These are phyloP conservation scores for Chrysolina oricalcia DNA, from an alignment of 2,888 invertebrate species.

Conservation along the genomic window DNA sequence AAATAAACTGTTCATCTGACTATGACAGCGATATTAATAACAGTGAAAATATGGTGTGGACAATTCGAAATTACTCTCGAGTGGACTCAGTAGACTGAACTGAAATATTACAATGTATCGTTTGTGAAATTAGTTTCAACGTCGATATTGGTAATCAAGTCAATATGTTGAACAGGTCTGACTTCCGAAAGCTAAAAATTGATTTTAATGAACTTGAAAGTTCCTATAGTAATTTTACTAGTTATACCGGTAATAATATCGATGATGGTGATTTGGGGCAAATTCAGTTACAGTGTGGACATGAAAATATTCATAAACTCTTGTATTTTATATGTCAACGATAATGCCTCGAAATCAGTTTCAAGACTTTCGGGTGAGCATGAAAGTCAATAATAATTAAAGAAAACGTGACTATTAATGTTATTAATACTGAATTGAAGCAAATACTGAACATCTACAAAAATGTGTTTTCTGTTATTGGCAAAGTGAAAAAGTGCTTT, in stretches of 20 bases:
- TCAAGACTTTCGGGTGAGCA: slow-evolving; percentile 1
- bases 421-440: neutral
- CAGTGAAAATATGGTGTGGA: slow-evolving; percentile 11
- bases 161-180: too few relatives aligned
- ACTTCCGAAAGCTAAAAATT: too few relatives aligned
- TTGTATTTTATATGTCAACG: slow-evolving; percentile 10
- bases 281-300: slow-evolving; percentile 6
- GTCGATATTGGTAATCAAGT: too few relatives aligned
- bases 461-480: neutral
- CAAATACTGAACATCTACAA: neutral
- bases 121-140: too few relatives aligned
- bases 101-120: too few relatives aligned
- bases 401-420: neutral
- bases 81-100: too few relatives aligned
- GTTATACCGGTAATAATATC: slow-evolving; percentile 17
- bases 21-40: neutral
- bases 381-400: neutral
- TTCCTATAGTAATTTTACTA: neutral
- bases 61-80: too few relatives aligned
- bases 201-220: too few relatives aligned
- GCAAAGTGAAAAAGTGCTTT: neutral
- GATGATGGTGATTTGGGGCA: slow-evolving; percentile 20
- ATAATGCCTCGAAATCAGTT: slow-evolving; percentile 8
- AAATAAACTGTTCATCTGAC: slow-evolving; percentile 1
- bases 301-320: neutral